Evolutionary conservation across 2,888 invertebrate genomes (phyloP).

Genomic region (Argyra leucocephala): DNA sequence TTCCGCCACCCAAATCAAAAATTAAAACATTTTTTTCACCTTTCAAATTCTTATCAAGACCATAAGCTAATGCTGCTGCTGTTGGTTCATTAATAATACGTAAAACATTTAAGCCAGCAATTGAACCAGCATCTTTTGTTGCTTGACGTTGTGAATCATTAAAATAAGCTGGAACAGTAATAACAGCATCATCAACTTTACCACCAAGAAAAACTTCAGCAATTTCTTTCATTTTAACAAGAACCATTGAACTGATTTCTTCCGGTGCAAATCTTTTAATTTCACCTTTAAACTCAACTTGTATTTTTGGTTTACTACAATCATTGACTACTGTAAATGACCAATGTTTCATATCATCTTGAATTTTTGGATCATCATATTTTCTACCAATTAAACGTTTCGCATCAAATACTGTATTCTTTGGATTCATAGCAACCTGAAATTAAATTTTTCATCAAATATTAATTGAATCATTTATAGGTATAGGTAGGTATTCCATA

Average conservation of each 20-base stretch:
- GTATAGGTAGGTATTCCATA: no score
- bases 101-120: constrained; percentile 76
- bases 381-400: constrained; percentile 75
- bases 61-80: constrained; percentile 78
- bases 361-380: constrained; percentile 66
- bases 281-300: constrained; percentile 65
- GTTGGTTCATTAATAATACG: constrained; percentile 88
- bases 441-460: constrained; percentile 12
- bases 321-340: constrained; percentile 61
- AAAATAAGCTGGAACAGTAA: constrained; percentile 77
- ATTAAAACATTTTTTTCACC: constrained; percentile 67
- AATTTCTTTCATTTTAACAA: constrained; percentile 74
- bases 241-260: constrained; percentile 76
- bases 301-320: constrained; percentile 62
- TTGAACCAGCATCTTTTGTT: constrained; percentile 81
- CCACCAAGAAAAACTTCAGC: constrained; percentile 69
- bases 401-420: constrained; percentile 72
- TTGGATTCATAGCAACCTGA: constrained; percentile 69
- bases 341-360: constrained; percentile 77
- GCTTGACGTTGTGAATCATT: constrained; percentile 75
- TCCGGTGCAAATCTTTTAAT: constrained; percentile 68
- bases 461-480: no score
- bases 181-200: constrained; percentile 63
- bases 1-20: constrained; percentile 75
- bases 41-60: constrained; percentile 63